Conservation (phyloP, 2,113 vertebrate genomes). For the Gnathonemus echidnorhynchus region DNA sequence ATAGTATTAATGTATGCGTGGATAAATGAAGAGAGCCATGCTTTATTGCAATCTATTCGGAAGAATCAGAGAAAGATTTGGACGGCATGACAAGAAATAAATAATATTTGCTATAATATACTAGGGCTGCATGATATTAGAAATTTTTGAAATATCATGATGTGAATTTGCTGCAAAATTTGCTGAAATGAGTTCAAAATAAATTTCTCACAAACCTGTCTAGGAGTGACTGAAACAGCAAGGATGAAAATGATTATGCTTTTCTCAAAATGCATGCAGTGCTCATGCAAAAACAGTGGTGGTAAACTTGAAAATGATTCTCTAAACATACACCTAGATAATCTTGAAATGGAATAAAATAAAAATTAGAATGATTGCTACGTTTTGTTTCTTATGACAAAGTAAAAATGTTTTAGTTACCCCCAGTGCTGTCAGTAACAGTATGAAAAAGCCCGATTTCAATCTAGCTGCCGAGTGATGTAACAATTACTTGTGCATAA, state of each 20-base stretch:
- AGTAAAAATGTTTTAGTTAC: not conserved
- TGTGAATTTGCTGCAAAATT: not conserved
- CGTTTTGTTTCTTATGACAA: no score
- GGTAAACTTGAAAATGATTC: not conserved
- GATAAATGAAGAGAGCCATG: not conserved
- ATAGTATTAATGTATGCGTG: not conserved
- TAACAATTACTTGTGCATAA: not conserved
- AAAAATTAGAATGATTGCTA: not conserved
- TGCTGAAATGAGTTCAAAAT: not conserved
- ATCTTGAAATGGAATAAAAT: no score
- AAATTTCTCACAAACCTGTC: not conserved
- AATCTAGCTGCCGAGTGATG: not conserved
- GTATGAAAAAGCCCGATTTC: not conserved
- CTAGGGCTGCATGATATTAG: not conserved
- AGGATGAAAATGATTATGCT: no score
- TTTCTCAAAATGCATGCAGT: no score
- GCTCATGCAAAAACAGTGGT: no score
- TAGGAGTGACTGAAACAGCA: no score
- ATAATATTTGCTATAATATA: not conserved
- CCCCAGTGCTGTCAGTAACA: not conserved
- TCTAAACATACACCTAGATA: not conserved
- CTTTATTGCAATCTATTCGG: not conserved
- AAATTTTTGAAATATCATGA: not conserved
- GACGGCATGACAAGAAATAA: not conserved
- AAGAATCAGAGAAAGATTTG: not conserved